phyloP scores from a whole-genome alignment of 2,888 invertebrate genomes.

The Hoplodrina ambigua region DNA sequence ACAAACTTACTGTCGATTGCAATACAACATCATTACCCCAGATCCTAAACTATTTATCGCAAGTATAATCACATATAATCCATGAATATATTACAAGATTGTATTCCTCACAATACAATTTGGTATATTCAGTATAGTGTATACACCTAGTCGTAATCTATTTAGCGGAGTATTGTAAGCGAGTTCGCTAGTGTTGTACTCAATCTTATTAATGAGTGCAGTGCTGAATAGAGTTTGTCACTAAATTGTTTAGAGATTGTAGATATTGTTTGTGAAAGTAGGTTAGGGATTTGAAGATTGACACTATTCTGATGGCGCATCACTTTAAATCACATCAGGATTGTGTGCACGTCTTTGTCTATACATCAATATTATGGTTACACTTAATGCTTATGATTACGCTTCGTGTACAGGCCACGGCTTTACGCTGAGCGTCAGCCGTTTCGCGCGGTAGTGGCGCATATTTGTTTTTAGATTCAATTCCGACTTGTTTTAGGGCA shows the following conservation, averaged over 20 bases:
- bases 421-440: no score
- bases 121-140: constrained; percentile 16
- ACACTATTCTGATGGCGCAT: not conserved
- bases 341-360: no score
- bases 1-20: not conserved
- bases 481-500: no score
- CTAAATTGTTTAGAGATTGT: constrained; percentile 30
- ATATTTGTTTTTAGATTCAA: no score
- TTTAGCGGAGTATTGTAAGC: constrained; percentile 51
- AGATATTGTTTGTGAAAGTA: constrained; percentile 35
- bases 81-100: constrained; percentile 31
- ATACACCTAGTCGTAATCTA: constrained; percentile 33
- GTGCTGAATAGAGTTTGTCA: constrained; percentile 52
- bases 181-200: constrained; percentile 45
- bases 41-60: constrained; percentile 17
- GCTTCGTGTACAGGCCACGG: no score
- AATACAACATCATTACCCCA: not conserved
- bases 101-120: constrained; percentile 42
- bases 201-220: constrained; percentile 56
- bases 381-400: no score
- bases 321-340: no score
- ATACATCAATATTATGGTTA: no score
- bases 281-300: constrained; percentile 5
- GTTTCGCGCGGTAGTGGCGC: no score
- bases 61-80: constrained; percentile 11